Percentiles rank a stretch among this genome's conserved stretches.
These are phyloP conservation scores for Ceramica pisi DNA, from an alignment of 2,888 invertebrate species.

Conservation along the genomic window DNA sequence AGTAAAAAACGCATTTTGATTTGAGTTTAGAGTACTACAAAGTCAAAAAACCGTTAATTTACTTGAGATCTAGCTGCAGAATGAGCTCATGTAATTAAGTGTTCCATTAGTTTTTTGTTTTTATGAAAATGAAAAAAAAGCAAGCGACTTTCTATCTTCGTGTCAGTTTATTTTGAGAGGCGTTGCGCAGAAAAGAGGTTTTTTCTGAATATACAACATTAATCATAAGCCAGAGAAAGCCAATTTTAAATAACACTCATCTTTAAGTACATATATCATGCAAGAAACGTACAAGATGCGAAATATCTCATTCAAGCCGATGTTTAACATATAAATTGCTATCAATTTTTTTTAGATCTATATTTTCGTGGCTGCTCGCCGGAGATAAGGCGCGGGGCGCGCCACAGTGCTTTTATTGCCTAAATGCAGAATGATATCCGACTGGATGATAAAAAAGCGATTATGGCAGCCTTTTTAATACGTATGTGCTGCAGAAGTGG, in stretches of 20 bases:
- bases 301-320: conserved; percentile 84
- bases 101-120: neutral
- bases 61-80: neutral
- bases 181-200: neutral
- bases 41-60: conserved; percentile 6
- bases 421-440: conserved; percentile 78
- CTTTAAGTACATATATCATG: conserved; percentile 70
- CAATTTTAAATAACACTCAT: conserved; percentile 65
- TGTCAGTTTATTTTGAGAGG: conserved; percentile 4
- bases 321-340: conserved; percentile 89
- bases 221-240: conserved; percentile 58
- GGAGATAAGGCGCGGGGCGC: conserved; percentile 80
- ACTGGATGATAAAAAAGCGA: conserved; percentile 74
- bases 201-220: conserved; percentile 43
- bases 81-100: conserved; percentile 13
- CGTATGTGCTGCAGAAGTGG: conserved; percentile 59
- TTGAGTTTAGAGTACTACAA: neutral
- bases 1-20: neutral
- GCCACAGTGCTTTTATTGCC: conserved; percentile 79
- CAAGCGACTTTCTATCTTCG: neutral
- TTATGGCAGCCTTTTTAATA: conserved; percentile 69
- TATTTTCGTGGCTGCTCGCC: conserved; percentile 81
- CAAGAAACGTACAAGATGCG: conserved; percentile 77
- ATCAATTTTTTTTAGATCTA: conserved; percentile 87
- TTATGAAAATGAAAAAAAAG: conserved; percentile 2